These are phyloP conservation scores for Mus spretus DNA, from an alignment of 2,797 vertebrate species.

Conservation along the genomic window DNA sequence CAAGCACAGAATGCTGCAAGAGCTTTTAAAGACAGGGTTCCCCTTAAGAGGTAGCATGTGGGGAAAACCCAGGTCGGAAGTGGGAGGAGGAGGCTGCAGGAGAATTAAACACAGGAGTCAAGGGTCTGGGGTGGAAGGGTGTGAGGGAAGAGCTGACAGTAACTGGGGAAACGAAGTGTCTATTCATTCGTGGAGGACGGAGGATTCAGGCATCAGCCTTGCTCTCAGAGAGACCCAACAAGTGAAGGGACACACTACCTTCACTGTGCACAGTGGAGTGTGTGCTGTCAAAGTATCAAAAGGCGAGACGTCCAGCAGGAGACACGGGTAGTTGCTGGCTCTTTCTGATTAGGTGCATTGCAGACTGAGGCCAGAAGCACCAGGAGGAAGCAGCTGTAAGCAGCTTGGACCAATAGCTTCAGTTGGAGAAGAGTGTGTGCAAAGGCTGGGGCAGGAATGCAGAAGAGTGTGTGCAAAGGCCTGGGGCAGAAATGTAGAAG, in stretches of 20 bases:
- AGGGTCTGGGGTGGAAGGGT: not conserved
- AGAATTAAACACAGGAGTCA: not conserved
- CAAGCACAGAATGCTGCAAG: not conserved
- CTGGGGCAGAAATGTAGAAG: conserved; percentile 24
- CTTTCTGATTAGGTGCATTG: conserved; percentile 28
- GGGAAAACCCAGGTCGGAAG: not conserved
- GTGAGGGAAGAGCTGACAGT: not conserved
- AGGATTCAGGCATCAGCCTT: not conserved
- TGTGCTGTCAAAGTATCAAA: not conserved
- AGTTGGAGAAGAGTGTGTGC: not conserved
- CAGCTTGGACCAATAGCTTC: conserved; percentile 1
- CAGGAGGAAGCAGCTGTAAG: not conserved
- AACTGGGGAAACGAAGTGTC: conserved; percentile 25
- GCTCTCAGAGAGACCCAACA: conserved; percentile 13
- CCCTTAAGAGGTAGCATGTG: conserved; percentile 15
- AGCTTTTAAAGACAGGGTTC: conserved; percentile 53
- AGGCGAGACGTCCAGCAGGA: not conserved
- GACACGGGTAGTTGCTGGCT: not conserved
- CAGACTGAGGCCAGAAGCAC: not conserved
- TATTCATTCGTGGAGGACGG: not conserved
- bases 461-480: no score
- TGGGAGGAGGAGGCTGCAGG: not conserved
- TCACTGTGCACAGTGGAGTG: not conserved
- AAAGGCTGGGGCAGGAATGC: conserved; percentile 17
- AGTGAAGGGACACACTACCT: not conserved